A percentile compares a stretch with the other conserved stretches of the same genome.
Conservation (phyloP, 2,797 vertebrate genomes). For the Anomalospiza imberbis region DNA sequence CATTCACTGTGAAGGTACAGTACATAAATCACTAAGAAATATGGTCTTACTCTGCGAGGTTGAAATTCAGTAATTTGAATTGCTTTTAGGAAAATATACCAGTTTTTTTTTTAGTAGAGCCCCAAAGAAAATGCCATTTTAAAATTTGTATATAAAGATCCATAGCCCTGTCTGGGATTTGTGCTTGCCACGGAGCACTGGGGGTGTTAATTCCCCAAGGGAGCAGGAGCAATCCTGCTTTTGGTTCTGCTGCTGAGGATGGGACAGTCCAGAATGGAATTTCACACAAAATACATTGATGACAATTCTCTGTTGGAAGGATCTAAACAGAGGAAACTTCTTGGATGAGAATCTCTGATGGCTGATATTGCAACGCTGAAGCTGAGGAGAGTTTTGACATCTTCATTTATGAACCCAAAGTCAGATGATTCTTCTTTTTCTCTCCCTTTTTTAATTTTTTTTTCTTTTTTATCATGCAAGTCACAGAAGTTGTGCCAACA, state of each 20-base stretch:
- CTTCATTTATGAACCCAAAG: neutral
- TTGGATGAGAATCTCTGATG: neutral
- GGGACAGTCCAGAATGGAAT: neutral
- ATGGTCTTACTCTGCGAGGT: neutral
- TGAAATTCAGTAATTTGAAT: neutral
- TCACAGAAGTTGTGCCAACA: neutral
- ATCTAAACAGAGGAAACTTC: neutral
- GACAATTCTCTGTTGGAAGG: neutral
- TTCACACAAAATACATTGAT: neutral
- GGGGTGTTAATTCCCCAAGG: neutral
- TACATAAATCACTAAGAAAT: constrained; percentile 20
- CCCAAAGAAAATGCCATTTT: neutral
- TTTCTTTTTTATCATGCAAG: neutral
- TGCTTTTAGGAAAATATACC: neutral
- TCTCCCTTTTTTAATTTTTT: neutral
- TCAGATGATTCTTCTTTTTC: neutral
- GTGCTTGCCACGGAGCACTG: neutral
- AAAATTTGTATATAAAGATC: neutral
- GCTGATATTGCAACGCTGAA: neutral
- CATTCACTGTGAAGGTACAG: neutral
- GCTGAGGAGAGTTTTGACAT: neutral
- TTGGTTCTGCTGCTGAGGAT: neutral
- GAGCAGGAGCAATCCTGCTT: neutral
- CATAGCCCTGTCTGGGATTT: neutral
- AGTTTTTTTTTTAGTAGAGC: neutral